Base-by-base conservation (phyloP, 2,888 invertebrate species). In the Epinotia brunnichana region DNA sequence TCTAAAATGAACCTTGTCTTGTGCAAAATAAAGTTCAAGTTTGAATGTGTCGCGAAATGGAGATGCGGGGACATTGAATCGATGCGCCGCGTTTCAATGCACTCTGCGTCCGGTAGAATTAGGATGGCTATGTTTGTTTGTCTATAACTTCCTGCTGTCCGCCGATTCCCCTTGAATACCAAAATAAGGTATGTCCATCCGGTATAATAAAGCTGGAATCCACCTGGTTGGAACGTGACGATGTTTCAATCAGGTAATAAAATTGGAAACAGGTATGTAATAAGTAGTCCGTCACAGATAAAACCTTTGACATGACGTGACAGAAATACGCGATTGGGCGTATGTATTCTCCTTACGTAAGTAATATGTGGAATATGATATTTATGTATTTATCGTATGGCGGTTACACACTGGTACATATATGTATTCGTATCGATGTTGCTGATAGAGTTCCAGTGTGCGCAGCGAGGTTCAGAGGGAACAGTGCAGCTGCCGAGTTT, bases 81-180 rank as follows among this genome's bases (percentile, higher is more conserved):
- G 84, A 81, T 79, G 80, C 75, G 81, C 78, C 79, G 81, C 81
- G 85, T 86, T 85, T 88, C 88, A 90, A 90, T 88, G 89, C 89
- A 89, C 85, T 84, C 86, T 70, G 75, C 86, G 81, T 91, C 91
- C 91, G 89, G 85, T 79, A 80, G 79, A 82, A 79, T 81, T 79
- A 78, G 78, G 77, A 76, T 85, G 85, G 86, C 87, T 87, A 86
- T 62, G 62, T 84, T 82, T 77, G 81, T 79, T 83, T 81, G 82
- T 82, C 79, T 83, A 82, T 82, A 76, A 82, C 83, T 86, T 90
- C 90, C 90, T 87, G 89, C 83, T 81, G 79, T 48, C 60, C 73
- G 73, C 64, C 74, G 74, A 63, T 56, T 56, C 54, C 35, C 67
- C 54, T 44, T 61, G 71, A 67, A 68, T 68, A 68, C 61, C 56